These are phyloP conservation scores for Plutella xylostella DNA, from an alignment of 2,888 invertebrate genomes.

Conservation along the genomic window DNA sequence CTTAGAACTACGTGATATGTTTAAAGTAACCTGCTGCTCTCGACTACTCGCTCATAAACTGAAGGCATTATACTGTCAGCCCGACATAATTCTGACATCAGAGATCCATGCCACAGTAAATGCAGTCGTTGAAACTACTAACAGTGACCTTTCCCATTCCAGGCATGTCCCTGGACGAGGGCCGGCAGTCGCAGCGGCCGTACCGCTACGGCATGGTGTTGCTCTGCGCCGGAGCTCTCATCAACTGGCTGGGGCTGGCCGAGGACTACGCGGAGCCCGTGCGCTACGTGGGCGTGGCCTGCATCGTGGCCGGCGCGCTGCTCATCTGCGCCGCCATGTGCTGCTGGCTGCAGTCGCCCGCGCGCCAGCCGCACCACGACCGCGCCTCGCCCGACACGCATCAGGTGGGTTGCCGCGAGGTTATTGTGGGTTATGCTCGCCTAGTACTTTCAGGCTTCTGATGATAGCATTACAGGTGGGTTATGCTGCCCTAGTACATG, in stretches of 20 bases:
- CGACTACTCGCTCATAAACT: too few species aligned
- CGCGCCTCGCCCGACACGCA: slow-evolving; percentile 58
- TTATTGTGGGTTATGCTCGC: too few species aligned
- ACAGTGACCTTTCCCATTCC: slow-evolving; percentile 27
- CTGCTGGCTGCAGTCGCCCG: slow-evolving; percentile 75
- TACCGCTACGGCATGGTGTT: slow-evolving; percentile 81
- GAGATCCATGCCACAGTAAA: too few species aligned
- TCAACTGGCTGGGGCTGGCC: slow-evolving; percentile 80
- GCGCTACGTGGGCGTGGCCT: slow-evolving; percentile 78
- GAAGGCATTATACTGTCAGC: too few species aligned
- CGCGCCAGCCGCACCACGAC: slow-evolving; percentile 52
- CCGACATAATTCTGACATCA: too few species aligned
- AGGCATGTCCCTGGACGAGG: slow-evolving; percentile 76
- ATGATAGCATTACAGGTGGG: too few species aligned
- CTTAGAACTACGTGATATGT: too few species aligned
- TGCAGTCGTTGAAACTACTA: too few species aligned
- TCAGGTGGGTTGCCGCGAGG: too few species aligned
- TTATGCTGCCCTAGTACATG: too few species aligned
- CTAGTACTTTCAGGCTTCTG: too few species aligned
- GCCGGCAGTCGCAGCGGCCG: slow-evolving; percentile 76
- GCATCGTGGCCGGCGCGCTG: slow-evolving; percentile 79
- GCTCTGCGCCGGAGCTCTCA: slow-evolving; percentile 77
- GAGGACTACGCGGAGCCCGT: slow-evolving; percentile 80
- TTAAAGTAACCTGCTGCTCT: too few species aligned
- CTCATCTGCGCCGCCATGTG: slow-evolving; percentile 81